Base-by-base conservation (phyloP, 2,797 vertebrate genomes). In the Emys orbicularis region DNA sequence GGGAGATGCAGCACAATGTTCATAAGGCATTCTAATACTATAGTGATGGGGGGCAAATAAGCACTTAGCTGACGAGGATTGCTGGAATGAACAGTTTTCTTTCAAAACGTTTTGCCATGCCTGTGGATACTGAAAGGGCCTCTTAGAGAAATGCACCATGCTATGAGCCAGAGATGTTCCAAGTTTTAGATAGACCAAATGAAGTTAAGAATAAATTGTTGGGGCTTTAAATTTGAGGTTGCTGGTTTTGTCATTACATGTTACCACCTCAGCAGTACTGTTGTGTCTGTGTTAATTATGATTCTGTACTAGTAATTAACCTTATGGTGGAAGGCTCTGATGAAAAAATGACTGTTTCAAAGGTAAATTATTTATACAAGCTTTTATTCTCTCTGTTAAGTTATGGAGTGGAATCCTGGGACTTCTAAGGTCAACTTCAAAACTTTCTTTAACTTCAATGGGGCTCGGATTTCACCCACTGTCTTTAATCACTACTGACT, bases 221-320 rank as follows among this genome's bases (percentile, higher is more conserved):
- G 7, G 52, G 52, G 53, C 3, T 13, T 90, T 68, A 65, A 76
- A 57, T 25, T 21, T 50, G 15, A 82, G 65, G 18, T 12, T 80
- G 10, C 13, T 44, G 5, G 3, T 29, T 57, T 57, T 7, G 13
- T 59, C 0, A 0, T 65, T 44, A 82, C 10, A 49, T 44, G 15
- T 37, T 56, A 29, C 2, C 81, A 27, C 27, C 16, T 74, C 44
- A 23, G 8, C 27, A 12, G 34, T 82, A 5, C 12, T 49, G 47
- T 31, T 59, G 4, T 83, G 29, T 19, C 65, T 57, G 47, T 13
- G 68, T 68, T 59, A 16, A 19, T 3, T 31, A 41, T 31, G 34
- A 12, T 65, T 81, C 49, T 83, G 56, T 74, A 13, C 81, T 25
- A 47, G 41, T 47, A 8, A 47, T 41, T 47, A 76, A 76, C 41